Percentiles rank a stretch among this genome's conserved stretches.
Evolutionary conservation across 2,113 vertebrate species (phyloP).

Genomic region (Hucho hucho): DNA sequence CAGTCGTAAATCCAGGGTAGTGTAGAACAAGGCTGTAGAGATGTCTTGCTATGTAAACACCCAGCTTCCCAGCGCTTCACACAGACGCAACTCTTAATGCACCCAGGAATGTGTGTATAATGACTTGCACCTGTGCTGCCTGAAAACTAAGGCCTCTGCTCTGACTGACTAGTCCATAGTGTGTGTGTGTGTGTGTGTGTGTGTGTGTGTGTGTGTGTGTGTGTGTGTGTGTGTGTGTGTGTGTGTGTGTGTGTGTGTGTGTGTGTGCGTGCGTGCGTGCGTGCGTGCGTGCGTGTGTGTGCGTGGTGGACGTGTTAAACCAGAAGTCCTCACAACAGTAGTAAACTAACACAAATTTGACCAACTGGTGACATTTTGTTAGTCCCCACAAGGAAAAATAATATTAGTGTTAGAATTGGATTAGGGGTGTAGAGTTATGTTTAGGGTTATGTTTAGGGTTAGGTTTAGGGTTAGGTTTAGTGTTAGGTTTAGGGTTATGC

Average conservation of each 20-base stretch:
- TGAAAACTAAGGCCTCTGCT: background rate
- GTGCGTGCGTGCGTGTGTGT: background rate
- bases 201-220: slow-evolving; percentile 1
- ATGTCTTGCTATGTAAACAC: slow-evolving; percentile 18
- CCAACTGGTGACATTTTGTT: no score
- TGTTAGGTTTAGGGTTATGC: background rate
- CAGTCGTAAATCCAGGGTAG: background rate
- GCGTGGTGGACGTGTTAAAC: background rate
- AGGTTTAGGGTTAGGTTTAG: background rate
- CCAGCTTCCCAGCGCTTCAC: background rate
- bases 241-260: background rate
- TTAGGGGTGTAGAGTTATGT: background rate
- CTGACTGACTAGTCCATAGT: background rate
- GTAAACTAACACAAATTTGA: no score
- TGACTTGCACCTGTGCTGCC: slow-evolving; percentile 30
- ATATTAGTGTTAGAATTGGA: no score
- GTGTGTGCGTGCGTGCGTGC: background rate
- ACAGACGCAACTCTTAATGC: slow-evolving; percentile 3
- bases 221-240: background rate
- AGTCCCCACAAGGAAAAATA: no score
- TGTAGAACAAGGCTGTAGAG: slow-evolving; percentile 11
- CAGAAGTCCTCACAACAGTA: no score
- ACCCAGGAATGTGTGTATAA: slow-evolving; percentile 40
- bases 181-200: background rate
- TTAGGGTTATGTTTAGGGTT: background rate